A percentile compares a stretch with the other conserved stretches of the same genome.
Conservation (phyloP, 2,888 invertebrate genomes). For the Acanthacorydalis orientalis region DNA sequence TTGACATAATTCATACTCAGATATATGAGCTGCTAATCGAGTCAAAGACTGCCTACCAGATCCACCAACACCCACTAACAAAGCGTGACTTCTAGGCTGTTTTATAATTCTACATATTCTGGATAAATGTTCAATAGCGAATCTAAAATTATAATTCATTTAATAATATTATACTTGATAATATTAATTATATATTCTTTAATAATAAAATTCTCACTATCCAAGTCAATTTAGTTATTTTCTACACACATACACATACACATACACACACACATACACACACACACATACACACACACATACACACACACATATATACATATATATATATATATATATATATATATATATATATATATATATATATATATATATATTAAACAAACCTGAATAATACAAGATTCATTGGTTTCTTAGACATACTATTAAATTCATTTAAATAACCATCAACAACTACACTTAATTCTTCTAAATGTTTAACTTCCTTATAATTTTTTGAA, state of each 20-base stretch:
- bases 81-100: constrained; percentile 79
- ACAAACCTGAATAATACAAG: constrained; percentile 68
- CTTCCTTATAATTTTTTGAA: constrained; percentile 74
- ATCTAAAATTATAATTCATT: constrained; percentile 34
- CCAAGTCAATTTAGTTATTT: too few species aligned
- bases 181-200: too few species aligned
- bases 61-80: constrained; percentile 83
- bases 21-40: constrained; percentile 79
- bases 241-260: too few species aligned
- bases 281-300: too few species aligned
- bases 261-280: too few species aligned
- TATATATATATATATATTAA: not conserved
- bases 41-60: constrained; percentile 87
- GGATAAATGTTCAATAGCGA: constrained; percentile 87
- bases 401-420: constrained; percentile 95
- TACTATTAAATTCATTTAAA: constrained; percentile 79
- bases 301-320: too few species aligned
- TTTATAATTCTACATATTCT: constrained; percentile 79
- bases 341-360: not conserved
- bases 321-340: too few species aligned
- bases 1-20: constrained; percentile 82
- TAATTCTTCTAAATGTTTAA: constrained; percentile 63
- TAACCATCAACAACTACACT: constrained; percentile 73
- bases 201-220: too few species aligned
- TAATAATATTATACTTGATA: too few species aligned